Evolutionary conservation across 1,140 invertebrate species (phyloP).

Genomic region (Platorchestia sp.): DNA sequence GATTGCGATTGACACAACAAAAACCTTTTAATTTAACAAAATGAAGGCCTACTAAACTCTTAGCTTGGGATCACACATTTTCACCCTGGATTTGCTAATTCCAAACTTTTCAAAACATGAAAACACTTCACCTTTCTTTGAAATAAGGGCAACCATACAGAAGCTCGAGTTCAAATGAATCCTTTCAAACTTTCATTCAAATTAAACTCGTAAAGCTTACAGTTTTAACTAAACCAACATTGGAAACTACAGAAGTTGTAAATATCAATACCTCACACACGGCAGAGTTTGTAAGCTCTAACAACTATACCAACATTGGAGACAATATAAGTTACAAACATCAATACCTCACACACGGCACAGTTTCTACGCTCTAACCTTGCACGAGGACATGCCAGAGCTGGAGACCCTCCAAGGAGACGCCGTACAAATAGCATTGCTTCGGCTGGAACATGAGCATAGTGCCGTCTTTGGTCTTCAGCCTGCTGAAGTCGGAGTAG

Average conservation of each 20-base stretch:
- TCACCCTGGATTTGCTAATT: too few species aligned
- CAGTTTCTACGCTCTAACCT: not conserved
- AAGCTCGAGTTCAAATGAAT: not conserved
- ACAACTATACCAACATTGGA: not conserved
- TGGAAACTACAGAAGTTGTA: not conserved
- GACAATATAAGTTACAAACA: not conserved
- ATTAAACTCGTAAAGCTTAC: not conserved
- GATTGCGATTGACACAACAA: too few species aligned
- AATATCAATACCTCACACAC: not conserved
- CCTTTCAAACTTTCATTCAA: not conserved
- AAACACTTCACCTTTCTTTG: too few species aligned
- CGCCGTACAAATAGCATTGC: slow-evolving; percentile 44
- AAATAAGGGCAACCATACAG: not conserved
- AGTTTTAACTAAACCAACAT: not conserved
- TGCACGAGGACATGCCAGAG: slow-evolving; percentile 14
- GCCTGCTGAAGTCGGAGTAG: not conserved
- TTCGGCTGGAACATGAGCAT: slow-evolving; percentile 16
- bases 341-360: not conserved
- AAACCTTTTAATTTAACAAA: too few species aligned
- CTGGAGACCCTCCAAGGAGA: slow-evolving; percentile 14
- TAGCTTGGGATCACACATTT: too few species aligned
- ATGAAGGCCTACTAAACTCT: too few species aligned
- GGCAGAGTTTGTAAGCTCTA: not conserved
- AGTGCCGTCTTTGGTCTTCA: not conserved
- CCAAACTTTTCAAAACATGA: too few species aligned